Evolutionary conservation across 2,888 invertebrate genomes (phyloP).

Genomic region (Deroplatys truncata): DNA sequence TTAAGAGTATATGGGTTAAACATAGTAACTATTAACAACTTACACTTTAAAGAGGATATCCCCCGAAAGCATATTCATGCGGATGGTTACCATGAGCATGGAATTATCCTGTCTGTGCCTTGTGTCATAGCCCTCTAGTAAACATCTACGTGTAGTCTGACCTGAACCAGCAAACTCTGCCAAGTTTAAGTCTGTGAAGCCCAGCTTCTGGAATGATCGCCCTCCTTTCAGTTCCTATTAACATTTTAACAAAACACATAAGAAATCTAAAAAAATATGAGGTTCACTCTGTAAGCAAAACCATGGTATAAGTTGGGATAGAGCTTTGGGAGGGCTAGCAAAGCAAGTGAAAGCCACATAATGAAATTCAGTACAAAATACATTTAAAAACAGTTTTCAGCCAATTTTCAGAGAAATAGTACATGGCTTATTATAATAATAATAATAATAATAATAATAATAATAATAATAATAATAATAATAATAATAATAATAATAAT

Average conservation of each 20-base stretch:
- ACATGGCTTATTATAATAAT: not conserved
- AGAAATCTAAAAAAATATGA: not conserved
- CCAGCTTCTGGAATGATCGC: constrained; percentile 88
- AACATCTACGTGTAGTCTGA: constrained; percentile 75
- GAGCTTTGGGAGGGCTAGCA: too few relatives aligned
- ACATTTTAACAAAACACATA: not conserved
- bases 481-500: too few relatives aligned
- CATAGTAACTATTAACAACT: constrained; percentile 44
- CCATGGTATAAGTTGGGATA: not conserved
- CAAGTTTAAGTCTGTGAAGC: constrained; percentile 95
- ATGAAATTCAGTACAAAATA: too few relatives aligned
- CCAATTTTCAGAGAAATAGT: too few relatives aligned
- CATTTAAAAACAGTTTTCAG: too few relatives aligned
- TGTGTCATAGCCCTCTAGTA: constrained; percentile 93
- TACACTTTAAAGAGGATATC: constrained; percentile 98
- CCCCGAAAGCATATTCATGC: constrained; percentile 91
- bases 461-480: not conserved
- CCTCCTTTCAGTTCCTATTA: constrained; percentile 68
- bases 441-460: not conserved
- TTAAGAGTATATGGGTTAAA: not conserved
- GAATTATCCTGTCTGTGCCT: constrained; percentile 94
- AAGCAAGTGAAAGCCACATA: too few relatives aligned
- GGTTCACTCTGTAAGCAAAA: not conserved
- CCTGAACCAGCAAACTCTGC: constrained; percentile 96
- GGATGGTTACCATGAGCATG: constrained; percentile 83